Base-by-base conservation (phyloP, 2,797 vertebrate genomes). In the Gallinago nigripennis region DNA sequence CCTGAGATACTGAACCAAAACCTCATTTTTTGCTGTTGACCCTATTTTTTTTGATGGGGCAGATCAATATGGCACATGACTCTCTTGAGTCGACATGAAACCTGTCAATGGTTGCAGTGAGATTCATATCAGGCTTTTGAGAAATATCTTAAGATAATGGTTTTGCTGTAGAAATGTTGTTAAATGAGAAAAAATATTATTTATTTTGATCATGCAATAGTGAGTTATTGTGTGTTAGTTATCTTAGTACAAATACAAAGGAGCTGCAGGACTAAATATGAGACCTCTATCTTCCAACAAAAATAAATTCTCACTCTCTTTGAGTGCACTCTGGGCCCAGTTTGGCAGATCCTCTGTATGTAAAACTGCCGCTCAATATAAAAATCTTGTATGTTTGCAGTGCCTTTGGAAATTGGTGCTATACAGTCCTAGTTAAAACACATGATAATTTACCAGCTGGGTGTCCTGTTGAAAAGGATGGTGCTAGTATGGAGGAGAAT, bases 61-160 rank as follows among this genome's bases (percentile, higher is more conserved):
- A 41, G 33, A 83, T 16, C 14, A 77, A 33, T 6, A 20, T 4
- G 18, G 16, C 20, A 50, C 43, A 48, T 0, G 0, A 35, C 20
- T 30, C 50, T 8, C 33, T 33, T 70, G 64, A 57, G 12, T 31
- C 4, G 0, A 39, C 39, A 4, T 3, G 7, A 85, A 48, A 4
- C 12, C 39, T 43, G 13, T 6, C 33, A n/a, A 5, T 21, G 16
- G 6, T 46, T 48, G 37, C 20, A 66, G 2, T 8, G 45, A 72
- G 57, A 41, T 68, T 64, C 35, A 11, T 24, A 24, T n/a, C 31
- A 64, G 30, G 25, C 20, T 60, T 27, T 56, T 31, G 43, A 37
- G 48, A 58, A 68, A 11, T 5, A 84, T 8, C 21, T 75, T 48
- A 54, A 69, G 65, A 27, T 5, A 64, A 21, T 1, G 1, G 33